Percentiles rank a stretch among this genome's conserved stretches.
phyloP scores from a whole-genome alignment of 2,888 invertebrate genomes.

The Drosophila setosimentum region DNA sequence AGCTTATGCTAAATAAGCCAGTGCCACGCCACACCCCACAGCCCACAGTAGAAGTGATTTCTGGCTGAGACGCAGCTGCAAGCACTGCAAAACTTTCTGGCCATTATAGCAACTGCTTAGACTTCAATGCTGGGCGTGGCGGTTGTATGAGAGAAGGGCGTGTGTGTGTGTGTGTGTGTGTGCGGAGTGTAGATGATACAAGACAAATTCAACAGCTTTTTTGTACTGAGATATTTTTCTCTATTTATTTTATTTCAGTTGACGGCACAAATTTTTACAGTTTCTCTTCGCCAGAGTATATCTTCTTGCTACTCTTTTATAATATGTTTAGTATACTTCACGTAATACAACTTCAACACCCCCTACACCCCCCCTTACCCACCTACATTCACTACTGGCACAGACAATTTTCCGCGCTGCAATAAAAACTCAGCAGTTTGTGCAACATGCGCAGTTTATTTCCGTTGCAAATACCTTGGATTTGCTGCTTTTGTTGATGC shows the following conservation, averaged over 20 bases:
- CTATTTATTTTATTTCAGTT: slow-evolving; percentile 78
- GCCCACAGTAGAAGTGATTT: slow-evolving; percentile 54
- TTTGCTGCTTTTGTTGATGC: slow-evolving; percentile 46
- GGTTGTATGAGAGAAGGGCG: neutral
- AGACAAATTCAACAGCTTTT: slow-evolving; percentile 49
- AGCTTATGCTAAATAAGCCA: slow-evolving; percentile 78
- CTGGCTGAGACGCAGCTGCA: slow-evolving; percentile 55
- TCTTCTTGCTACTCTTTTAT: slow-evolving; percentile 44
- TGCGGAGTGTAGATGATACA: neutral
- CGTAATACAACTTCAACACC: slow-evolving; percentile 46
- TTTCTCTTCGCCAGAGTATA: slow-evolving; percentile 48
- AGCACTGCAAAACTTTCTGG: slow-evolving; percentile 43
- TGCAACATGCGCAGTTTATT: slow-evolving; percentile 80
- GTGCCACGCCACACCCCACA: slow-evolving; percentile 55
- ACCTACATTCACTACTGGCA: neutral
- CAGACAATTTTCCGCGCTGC: slow-evolving; percentile 69
- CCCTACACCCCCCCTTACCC: slow-evolving; percentile 2
- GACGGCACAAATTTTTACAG: slow-evolving; percentile 70
- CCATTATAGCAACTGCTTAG: slow-evolving; percentile 55
- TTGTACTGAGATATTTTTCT: slow-evolving; percentile 45
- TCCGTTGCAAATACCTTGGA: slow-evolving; percentile 80
- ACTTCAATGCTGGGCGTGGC: slow-evolving; percentile 8
- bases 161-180: neutral
- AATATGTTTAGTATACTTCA: slow-evolving; percentile 77
- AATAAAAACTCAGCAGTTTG: slow-evolving; percentile 71